Evolutionary conservation across 2,113 vertebrate genomes (phyloP), one percentile per base, ranked within the genome.

Genomic region (Oncorhynchus masou): DNA sequence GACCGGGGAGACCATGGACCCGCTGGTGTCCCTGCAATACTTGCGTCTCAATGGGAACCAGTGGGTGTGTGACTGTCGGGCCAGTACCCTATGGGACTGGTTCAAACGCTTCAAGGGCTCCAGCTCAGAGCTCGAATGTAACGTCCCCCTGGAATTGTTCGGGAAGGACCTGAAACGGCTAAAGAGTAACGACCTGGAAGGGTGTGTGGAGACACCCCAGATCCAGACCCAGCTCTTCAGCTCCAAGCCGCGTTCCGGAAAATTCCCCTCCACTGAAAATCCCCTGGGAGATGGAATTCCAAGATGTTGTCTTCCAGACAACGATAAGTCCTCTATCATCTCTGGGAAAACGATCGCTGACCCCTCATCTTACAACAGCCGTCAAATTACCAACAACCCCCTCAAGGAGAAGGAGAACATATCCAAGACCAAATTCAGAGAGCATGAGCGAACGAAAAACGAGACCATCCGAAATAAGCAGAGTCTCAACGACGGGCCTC

Each of bases 11-110:
- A 96, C 95, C 25, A 96, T 99, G 95, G 91, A 92, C 3, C 95
- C 96, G 0, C 86, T 99, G 78, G 91, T 90, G 29, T 93, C 95
- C 19, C 95, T 99, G 16, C 97, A 99, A 85, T 99, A 99, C 82
- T 90, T 99, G 45, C 94, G 98, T 71, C 92, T 99, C 71, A 99
- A 99, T 0, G 96, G 96, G 49, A 99, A 99, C 93, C 96, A 96
- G 77, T 99, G 98, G 98, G 94, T 98, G 79, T 99, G 98, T 0
- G 98, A 99, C 87, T 99, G 98, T 85, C 94, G 97, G 34, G 96
- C 97, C 0, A 94, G 94, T 24, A 96, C 96, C 0, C 93, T 99
- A 81, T 99, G 98, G 98, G 95, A 95, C 74, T 99, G 98, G 98
- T 98, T 99, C 79, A 96, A 93, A 81, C 95, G 95, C 78, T 99